phyloP scores from a whole-genome alignment of 2,888 invertebrate species.

The Rhimphoctona megacephalus region DNA sequence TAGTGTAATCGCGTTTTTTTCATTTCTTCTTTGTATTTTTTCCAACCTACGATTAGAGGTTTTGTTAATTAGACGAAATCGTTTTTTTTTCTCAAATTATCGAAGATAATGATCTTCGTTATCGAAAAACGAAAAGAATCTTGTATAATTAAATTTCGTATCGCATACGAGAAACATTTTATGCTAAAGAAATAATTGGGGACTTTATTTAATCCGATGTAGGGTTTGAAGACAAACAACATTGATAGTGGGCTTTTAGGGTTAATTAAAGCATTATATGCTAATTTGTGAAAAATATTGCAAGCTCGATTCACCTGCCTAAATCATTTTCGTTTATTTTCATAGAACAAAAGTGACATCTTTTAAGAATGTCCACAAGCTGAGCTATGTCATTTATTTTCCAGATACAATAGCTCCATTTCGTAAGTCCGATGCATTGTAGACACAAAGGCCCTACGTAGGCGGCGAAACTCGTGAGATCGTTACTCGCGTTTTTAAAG shows the following conservation, averaged over 20 bases:
- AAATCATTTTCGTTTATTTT: slow-evolving; percentile 62
- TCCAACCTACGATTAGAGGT: slow-evolving; percentile 28
- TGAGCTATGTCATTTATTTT: slow-evolving; percentile 62
- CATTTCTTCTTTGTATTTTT: slow-evolving; percentile 64
- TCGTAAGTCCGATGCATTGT: slow-evolving; percentile 72
- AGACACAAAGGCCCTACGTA: slow-evolving; percentile 69
- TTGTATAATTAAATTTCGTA: too few species aligned
- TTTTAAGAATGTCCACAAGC: slow-evolving; percentile 65
- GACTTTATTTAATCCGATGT: too few species aligned
- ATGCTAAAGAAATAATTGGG: too few species aligned
- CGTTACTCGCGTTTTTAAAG: slow-evolving; percentile 57
- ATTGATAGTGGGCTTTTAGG: too few species aligned
- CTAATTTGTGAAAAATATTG: neutral
- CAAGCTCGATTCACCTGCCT: slow-evolving; percentile 55
- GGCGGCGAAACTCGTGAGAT: slow-evolving; percentile 69
- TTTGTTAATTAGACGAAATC: neutral
- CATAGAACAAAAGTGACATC: slow-evolving; percentile 71
- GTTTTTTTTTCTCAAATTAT: neutral
- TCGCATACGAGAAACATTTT: too few species aligned
- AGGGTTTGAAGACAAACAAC: too few species aligned
- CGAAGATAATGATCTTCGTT: too few species aligned
- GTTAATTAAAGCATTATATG: too few species aligned
- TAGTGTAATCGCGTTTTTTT: slow-evolving; percentile 51
- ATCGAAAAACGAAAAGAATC: too few species aligned
- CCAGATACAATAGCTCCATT: slow-evolving; percentile 73